Percentiles rank a stretch among this genome's conserved stretches.
Conservation (phyloP, 1,140 invertebrate genomes). For the Schmidtea mediterranea region DNA sequence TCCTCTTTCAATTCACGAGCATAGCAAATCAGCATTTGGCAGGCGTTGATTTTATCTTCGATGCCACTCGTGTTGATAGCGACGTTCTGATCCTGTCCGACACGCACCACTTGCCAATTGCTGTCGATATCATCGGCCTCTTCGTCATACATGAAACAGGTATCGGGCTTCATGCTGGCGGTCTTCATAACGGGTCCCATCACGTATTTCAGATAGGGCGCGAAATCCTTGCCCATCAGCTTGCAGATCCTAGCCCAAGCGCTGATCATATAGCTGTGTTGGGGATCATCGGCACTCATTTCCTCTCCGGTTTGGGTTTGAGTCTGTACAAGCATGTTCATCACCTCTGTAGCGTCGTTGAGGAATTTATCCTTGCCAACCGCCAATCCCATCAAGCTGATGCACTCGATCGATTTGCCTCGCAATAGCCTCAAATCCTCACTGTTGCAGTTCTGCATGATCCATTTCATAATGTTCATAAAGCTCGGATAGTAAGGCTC, state of each 20-base stretch:
- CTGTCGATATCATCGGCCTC: slow-evolving; percentile 42
- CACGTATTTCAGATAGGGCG: slow-evolving; percentile 78
- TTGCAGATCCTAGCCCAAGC: slow-evolving; percentile 97
- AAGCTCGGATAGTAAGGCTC: slow-evolving; percentile 43
- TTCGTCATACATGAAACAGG: slow-evolving; percentile 28
- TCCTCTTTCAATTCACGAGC: slow-evolving; percentile 81
- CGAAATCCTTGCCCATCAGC: slow-evolving; percentile 71
- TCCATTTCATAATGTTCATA: slow-evolving; percentile 85
- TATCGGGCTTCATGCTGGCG: slow-evolving; percentile 79
- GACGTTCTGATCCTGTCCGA: slow-evolving; percentile 52
- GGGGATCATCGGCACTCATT: not conserved
- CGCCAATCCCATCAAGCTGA: slow-evolving; percentile 83
- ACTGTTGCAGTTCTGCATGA: slow-evolving; percentile 68
- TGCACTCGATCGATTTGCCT: slow-evolving; percentile 88
- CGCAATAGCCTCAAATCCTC: slow-evolving; percentile 59
- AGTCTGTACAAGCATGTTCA: slow-evolving; percentile 71
- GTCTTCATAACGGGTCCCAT: slow-evolving; percentile 86
- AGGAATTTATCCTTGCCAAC: slow-evolving; percentile 84
- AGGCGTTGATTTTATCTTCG: slow-evolving; percentile 93
- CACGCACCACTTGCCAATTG: slow-evolving; percentile 87
- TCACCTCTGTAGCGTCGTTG: slow-evolving; percentile 69
- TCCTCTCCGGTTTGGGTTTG: no score
- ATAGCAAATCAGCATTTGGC: slow-evolving; percentile 95
- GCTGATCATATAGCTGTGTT: slow-evolving; percentile 69
- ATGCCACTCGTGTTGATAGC: slow-evolving; percentile 41